Base-by-base conservation (phyloP, 1,140 invertebrate species). In the Hylyphantes graminicola region DNA sequence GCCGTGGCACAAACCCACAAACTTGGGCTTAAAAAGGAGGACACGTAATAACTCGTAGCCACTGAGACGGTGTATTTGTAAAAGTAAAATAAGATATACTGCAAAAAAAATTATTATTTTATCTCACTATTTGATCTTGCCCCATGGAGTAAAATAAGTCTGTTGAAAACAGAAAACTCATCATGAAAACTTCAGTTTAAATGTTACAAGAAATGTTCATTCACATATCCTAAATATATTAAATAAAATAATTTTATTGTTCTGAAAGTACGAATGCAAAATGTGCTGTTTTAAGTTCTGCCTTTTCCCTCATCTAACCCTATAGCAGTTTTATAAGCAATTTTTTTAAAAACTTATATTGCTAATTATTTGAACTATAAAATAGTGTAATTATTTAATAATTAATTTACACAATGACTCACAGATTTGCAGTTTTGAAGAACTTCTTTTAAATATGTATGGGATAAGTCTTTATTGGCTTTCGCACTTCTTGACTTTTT, bases 391-490 rank as follows among this genome's bases (percentile, higher is more conserved):
- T 65, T 12, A 65, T 2, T 35, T 35, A 7, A 65, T 2, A 13
- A 4, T 35, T 11, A 10, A 12, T 21, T 21, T 65, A 11, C 19
- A 64, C 11, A 64, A 15, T 64, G 21, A 70, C 68, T 70, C 19
- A 70, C 68, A 17, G 68, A 70, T 19, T 70, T 70, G 12, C 68
- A 70, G 50, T 53, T 70, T 15, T 70, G 50, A 11, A 70, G 51
- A 3, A 70, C n/a, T 15, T 70, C 50, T 0, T 70, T 70, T 19
- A 70, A 70, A 70, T 70, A 19, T 17, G 68, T 53, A 9, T 70
- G 68, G 0, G 68, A 70, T 9, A 70, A 70, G 12, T n/a, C 13
- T 54, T 70, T 70, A 53, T 51, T 8, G 4, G 9, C 19, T 54
- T 53, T 17, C 4, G 68, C 50, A 53, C 21, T 21, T 12, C 17